Evolutionary conservation across 1,140 invertebrate genomes (phyloP), one percentile per base, ranked within the genome.

Genomic region (Zaprionus tsacasi): DNA sequence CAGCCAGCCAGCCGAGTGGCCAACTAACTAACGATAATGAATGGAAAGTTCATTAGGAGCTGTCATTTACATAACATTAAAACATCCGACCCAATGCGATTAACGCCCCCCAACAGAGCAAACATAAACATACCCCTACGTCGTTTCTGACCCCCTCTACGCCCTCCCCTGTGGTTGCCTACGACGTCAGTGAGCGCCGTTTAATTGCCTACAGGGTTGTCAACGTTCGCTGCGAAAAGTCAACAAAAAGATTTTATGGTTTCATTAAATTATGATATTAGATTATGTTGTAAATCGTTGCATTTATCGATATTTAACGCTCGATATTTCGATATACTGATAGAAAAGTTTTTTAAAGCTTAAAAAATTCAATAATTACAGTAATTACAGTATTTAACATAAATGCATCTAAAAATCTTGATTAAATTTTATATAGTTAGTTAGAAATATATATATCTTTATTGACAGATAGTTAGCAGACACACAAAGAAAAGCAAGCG

Each of bases 21-120:
- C 60, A 76, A 68, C 73, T 79, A 76, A 85, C 85, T 89, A 89
- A 89, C 85, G 85, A 81, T 89, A 89, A 89, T 90, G 85, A 85
- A 83, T 85, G 85, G 78, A 89, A 89, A 81, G 85, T 89, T 89
- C 85, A 89, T 89, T 89, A 89, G 85, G 81, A 78, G 67, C 85
- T 89, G 85, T 89, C 85, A 89, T 89, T 89, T 89, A 89, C 85
- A 89, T 89, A 89, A 89, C 81, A 88, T 88, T 89, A 89, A 73
- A 81, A 68, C 78, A 76, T 80, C 79, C 80, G 38, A 54, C 55
- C 59, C 59, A 54, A 68, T 61, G 40, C 54, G 52, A 68, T 63
- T 64, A 69, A 70, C 67, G 35, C 27, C 11, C 27, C 75, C 76
- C 55, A 8, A 30, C 35, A 21, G 35, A 30, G 68, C 76, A 63